phyloP scores from a whole-genome alignment of 2,113 vertebrate species.

The Cygnus atratus region DNA sequence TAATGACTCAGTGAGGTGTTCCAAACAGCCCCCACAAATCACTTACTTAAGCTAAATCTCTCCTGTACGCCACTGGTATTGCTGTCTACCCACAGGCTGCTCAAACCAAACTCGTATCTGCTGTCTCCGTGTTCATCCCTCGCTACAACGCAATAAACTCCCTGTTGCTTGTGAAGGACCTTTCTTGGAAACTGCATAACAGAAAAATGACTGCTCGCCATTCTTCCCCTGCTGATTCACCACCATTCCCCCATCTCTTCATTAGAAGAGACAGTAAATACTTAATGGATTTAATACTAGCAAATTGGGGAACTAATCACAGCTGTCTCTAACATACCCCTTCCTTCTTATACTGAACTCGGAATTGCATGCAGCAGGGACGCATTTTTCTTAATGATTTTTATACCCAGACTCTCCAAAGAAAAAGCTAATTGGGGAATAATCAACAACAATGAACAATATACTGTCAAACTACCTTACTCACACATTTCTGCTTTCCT shows the following conservation, averaged over 20 bases:
- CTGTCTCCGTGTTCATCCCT: background rate
- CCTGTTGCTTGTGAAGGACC: background rate
- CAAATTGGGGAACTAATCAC: background rate
- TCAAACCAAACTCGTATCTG: background rate
- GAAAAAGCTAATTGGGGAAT: background rate
- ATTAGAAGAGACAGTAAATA: background rate
- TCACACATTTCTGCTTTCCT: background rate
- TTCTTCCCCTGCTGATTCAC: background rate
- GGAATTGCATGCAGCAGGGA: background rate
- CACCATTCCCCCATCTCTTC: background rate
- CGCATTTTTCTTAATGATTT: background rate
- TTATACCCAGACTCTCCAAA: background rate
- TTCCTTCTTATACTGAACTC: background rate
- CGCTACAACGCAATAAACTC: background rate
- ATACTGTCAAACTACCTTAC: background rate
- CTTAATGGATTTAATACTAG: background rate
- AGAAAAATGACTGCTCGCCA: background rate
- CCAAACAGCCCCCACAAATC: background rate
- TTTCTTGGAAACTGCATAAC: background rate
- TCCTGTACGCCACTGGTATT: fast-evolving
- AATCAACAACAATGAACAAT: background rate
- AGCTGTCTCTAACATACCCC: background rate
- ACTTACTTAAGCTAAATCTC: background rate
- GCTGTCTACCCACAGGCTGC: background rate
- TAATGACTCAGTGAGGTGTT: background rate